A percentile compares a stretch with the other conserved stretches of the same genome.
These are phyloP conservation scores for Pogoniulus pusillus DNA, from an alignment of 2,797 vertebrate species.

Conservation along the genomic window DNA sequence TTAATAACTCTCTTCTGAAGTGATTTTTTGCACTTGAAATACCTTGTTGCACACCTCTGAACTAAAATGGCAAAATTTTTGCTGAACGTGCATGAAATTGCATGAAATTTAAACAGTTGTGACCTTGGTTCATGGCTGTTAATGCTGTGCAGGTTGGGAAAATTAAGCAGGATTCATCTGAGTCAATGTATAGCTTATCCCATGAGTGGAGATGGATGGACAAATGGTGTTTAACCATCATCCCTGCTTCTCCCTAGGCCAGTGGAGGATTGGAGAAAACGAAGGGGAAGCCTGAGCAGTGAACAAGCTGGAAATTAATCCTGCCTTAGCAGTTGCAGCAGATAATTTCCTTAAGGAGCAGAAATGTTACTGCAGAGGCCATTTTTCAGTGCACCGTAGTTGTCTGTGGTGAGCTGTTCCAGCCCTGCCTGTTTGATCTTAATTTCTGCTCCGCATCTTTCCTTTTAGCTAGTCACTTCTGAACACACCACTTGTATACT, in stretches of 20 bases:
- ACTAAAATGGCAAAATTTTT: conserved; percentile 8
- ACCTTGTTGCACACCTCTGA: not conserved
- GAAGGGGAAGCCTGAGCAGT: not conserved
- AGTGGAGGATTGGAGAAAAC: not conserved
- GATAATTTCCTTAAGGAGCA: not conserved
- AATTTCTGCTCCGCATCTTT: not conserved
- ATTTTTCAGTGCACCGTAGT: not conserved
- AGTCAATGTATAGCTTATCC: not conserved
- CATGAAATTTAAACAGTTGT: conserved; percentile 19
- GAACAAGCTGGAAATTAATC: not conserved
- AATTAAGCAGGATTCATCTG: conserved; percentile 1
- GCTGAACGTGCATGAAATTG: conserved; percentile 4
- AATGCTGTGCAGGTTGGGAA: not conserved
- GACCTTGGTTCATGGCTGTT: not conserved
- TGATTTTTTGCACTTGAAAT: not conserved
- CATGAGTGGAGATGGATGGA: not conserved
- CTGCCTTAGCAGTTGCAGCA: not conserved
- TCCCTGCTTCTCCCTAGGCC: not conserved
- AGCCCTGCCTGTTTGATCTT: not conserved
- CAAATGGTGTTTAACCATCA: not conserved
- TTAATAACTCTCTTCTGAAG: not conserved
- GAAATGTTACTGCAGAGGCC: not conserved
- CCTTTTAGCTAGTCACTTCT: not conserved
- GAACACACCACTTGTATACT: not conserved
- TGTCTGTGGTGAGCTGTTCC: not conserved